Evolutionary conservation across 2,888 invertebrate species (phyloP).

Genomic region (Drosophila macrospina): DNA sequence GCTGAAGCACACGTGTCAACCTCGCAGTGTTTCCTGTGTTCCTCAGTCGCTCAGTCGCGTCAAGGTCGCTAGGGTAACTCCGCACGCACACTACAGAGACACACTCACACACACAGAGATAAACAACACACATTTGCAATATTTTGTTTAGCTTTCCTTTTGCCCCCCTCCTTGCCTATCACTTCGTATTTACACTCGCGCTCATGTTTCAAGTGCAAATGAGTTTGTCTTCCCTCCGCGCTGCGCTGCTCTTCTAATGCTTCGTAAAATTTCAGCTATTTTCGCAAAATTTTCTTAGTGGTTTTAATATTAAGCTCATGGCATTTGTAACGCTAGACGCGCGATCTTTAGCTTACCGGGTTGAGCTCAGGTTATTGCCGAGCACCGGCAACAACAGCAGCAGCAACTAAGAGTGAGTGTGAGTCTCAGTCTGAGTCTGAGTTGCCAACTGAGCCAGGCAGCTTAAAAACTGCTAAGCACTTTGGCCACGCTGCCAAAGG

Average conservation of each 20-base stretch:
- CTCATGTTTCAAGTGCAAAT: constrained; percentile 76
- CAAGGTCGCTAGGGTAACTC: constrained; percentile 63
- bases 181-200: constrained; percentile 28
- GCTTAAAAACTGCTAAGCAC: constrained; percentile 75
- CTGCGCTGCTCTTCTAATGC: constrained; percentile 40
- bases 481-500: constrained; percentile 56
- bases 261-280: constrained; percentile 65
- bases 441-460: constrained; percentile 21
- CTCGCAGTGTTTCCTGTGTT: constrained; percentile 18
- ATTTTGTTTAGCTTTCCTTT: constrained; percentile 23
- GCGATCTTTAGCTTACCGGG: constrained; percentile 57
- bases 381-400: not conserved
- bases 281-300: constrained; percentile 79
- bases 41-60: constrained; percentile 18
- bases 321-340: constrained; percentile 64
- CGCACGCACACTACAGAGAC: constrained; percentile 24
- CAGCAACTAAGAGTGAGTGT: not conserved
- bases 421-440: not conserved
- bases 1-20: constrained; percentile 51
- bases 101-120: constrained; percentile 12
- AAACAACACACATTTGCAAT: constrained; percentile 24
- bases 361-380: constrained; percentile 45
- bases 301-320: constrained; percentile 72
- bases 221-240: constrained; percentile 51
- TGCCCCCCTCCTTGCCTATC: constrained; percentile 15